A percentile compares a stretch with the other conserved stretches of the same genome.
Conservation (phyloP, 2,888 invertebrate genomes). For the Monoplex corrugatus region DNA sequence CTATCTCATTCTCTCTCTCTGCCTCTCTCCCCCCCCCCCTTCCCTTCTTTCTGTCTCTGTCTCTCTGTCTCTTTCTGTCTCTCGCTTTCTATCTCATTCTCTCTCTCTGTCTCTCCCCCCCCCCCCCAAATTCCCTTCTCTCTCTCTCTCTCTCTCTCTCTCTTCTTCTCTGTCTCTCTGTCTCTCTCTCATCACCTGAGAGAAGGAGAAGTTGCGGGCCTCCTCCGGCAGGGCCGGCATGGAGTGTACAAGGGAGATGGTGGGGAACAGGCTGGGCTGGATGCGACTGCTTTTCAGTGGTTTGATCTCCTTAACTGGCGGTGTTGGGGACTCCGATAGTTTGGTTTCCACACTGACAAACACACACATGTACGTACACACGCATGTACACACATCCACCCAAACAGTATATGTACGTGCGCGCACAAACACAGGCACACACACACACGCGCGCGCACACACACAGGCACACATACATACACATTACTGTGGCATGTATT, state of each 20-base stretch:
- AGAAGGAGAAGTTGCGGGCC: conserved; percentile 70
- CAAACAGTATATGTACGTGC: no score
- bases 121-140: neutral
- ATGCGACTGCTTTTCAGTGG: neutral
- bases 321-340: no score
- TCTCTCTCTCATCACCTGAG: neutral
- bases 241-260: conserved; percentile 79
- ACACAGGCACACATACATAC: neutral
- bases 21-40: neutral
- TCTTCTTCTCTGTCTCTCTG: neutral
- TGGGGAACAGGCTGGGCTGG: conserved; percentile 72
- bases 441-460: neutral
- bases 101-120: neutral
- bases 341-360: neutral
- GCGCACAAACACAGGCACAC: neutral
- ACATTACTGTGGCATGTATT: no score
- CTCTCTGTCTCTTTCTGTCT: neutral
- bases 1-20: neutral
- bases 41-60: neutral
- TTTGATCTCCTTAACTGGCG: neutral
- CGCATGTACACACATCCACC: neutral
- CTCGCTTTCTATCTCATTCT: neutral
- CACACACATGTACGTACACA: conserved; percentile 5
- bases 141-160: neutral
- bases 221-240: conserved; percentile 79